These are phyloP conservation scores for Perizoma flavofasciatum DNA, from an alignment of 2,888 invertebrate species.

Conservation along the genomic window DNA sequence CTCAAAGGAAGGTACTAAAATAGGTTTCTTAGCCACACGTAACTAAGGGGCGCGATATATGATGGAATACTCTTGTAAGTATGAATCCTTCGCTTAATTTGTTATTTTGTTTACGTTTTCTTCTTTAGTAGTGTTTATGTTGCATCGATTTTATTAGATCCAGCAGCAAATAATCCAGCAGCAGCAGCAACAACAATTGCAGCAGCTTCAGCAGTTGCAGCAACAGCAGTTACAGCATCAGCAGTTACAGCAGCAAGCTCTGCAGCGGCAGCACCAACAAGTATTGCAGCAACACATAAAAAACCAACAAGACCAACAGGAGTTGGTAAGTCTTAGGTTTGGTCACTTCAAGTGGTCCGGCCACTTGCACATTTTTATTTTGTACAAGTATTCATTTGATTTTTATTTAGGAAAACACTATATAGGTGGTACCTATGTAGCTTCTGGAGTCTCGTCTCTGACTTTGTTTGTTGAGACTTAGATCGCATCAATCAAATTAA, in stretches of 20 bases:
- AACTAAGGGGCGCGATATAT: no score
- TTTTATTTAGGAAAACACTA: neutral
- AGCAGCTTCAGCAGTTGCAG: slow-evolving; percentile 60
- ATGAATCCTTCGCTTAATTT: neutral
- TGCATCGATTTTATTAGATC: slow-evolving; percentile 48
- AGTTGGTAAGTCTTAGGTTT: slow-evolving; percentile 56
- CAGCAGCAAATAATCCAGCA: slow-evolving; percentile 79
- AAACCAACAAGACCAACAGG: slow-evolving; percentile 82
- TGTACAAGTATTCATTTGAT: neutral
- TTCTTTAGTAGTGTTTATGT: neutral
- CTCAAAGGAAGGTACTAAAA: no score
- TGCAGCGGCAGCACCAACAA: slow-evolving; percentile 70
- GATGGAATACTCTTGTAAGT: no score
- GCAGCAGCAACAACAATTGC: slow-evolving; percentile 59
- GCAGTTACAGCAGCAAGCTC: slow-evolving; percentile 63
- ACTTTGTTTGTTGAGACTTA: no score
- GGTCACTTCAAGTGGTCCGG: neutral
- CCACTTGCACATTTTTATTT: neutral
- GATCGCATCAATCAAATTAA: neutral
- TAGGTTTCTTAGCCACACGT: no score
- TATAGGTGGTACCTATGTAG: no score
- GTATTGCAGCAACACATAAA: slow-evolving; percentile 85
- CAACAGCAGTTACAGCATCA: slow-evolving; percentile 65
- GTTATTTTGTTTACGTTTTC: neutral
- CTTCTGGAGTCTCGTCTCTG: no score